phyloP scores from a whole-genome alignment of 1,140 invertebrate species.

The Atta colombica region DNA sequence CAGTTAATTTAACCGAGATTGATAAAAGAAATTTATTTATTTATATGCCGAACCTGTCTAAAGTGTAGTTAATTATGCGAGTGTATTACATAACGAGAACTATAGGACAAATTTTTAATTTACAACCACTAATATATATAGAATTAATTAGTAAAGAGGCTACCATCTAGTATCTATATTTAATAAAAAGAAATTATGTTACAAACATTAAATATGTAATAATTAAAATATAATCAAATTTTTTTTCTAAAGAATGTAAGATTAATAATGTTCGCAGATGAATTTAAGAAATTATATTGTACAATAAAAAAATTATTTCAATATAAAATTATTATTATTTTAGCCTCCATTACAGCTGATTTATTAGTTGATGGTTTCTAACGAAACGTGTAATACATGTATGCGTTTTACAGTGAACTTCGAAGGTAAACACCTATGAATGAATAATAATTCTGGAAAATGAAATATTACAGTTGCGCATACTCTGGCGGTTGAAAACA shows the following conservation, averaged over 20 bases:
- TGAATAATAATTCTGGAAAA: conserved; percentile 43
- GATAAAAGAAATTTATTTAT: not conserved
- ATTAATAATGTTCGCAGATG: too few relatives aligned
- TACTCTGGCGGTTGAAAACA: conserved; percentile 38
- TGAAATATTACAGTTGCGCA: conserved; percentile 37
- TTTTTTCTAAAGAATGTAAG: not conserved
- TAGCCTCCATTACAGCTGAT: not conserved
- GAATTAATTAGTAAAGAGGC: conserved; percentile 41
- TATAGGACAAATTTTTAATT: conserved; percentile 30
- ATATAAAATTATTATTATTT: too few relatives aligned
- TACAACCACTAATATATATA: not conserved
- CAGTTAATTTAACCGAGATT: too few relatives aligned
- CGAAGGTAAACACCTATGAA: conserved; percentile 16
- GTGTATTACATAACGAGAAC: conserved; percentile 14
- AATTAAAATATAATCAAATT: not conserved
- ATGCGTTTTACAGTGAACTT: conserved; percentile 26
- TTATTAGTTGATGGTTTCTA: conserved; percentile 15
- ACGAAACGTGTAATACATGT: not conserved
- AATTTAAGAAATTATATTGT: not conserved
- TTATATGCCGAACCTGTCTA: not conserved
- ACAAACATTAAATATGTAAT: not conserved
- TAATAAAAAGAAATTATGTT: not conserved
- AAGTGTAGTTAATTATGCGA: conserved; percentile 44
- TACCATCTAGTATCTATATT: not conserved
- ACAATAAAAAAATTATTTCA: too few relatives aligned